Base-by-base conservation (phyloP, 2,797 vertebrate species). In the Karalla daura region DNA sequence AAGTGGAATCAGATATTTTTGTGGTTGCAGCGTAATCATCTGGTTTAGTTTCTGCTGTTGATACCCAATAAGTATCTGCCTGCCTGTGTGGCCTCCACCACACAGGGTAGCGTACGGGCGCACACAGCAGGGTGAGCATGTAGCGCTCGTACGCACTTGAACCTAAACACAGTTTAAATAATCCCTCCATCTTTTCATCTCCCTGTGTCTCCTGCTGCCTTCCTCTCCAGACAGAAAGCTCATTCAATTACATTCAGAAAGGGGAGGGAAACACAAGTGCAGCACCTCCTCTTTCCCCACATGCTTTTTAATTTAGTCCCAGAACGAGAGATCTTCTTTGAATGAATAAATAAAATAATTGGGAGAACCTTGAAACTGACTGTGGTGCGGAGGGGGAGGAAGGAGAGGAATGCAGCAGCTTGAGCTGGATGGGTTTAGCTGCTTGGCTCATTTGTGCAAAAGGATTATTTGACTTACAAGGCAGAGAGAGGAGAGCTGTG, bases 291-390 rank as follows among this genome's bases (percentile, higher is more conserved):
- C 66, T 70, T 72, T 43, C 23, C 24, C 36, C 5, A 27, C 59
- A 66, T 53, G 12, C 55, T 63, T 74, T 63, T 59, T 70, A 77
- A 78, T 80, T 78, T 52, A 61, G 63, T 63, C 77, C 54, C 65
- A 13, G 40, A 74, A 60, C 25, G 32, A 68, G 40, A 67, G 63
- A 73, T 71, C 39, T 65, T 65, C 66, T 79, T 68, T 74, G 66
- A 81, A 70, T 76, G 36, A 65, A 79, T 72, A 74, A 83, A 78
- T 70, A 79, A 69, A 78, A 68, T 59, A 63, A 77, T 63, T 63
- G 54, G 65, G 52, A 44, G 54, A 61, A 78, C 72, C 70, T 72
- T 79, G 68, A 76, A 74, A 54, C 58, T 62, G 65, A 74, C 56
- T 61, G 61, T n/a, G 0, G 3, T 5, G 11, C 41, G 52, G 53